Evolutionary conservation across 2,797 vertebrate genomes (phyloP), one percentile per base, ranked within the genome.

Genomic region (Nannoperca obscura): DNA sequence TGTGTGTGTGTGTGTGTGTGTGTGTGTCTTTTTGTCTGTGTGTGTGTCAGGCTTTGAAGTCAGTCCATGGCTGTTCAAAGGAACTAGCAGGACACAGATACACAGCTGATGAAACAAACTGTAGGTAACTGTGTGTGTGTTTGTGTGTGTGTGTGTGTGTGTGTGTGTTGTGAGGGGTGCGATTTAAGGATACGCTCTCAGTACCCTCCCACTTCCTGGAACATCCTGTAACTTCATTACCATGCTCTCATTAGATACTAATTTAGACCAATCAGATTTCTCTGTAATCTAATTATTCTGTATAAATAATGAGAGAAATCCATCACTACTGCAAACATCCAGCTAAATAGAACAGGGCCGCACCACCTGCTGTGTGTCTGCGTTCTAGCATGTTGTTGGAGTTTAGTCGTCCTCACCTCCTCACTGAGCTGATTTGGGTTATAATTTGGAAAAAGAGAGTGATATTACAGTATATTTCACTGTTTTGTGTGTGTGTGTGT

Each of bases 221-320:
- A 91, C 89, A 92, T 92, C 74, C 71, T 85, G 83, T 92, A 95
- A 95, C 90, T 87, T 91, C 72, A 93, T 95, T 95, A 95, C 38
- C 70, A 80, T 60, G 68, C 67, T 64, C 88, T 94, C 93, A 93
- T 95, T 94, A 94, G 83, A 88, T 84, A 72, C 89, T 94, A 85
- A 94, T 94, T 94, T 90, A 81, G 88, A 92, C 92, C 92, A 93
- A 92, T 95, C 88, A 74, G 70, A 91, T 86, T 85, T 82, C 83
- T 78, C 68, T 69, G 76, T 93, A 94, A 95, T 95, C 78, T 1
- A 93, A 95, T 95, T 81, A 92, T 65, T 86, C 68, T 3, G 11
- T 80, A 89, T 92, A 90, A 86, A 92, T 93, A 85, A 91, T 85
- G 60, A 81, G 83, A 84, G 70, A 74, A 89, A 86, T 91, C 74